These are phyloP conservation scores for Elymnias hypermnestra DNA, from an alignment of 1,140 invertebrate genomes.

Conservation along the genomic window DNA sequence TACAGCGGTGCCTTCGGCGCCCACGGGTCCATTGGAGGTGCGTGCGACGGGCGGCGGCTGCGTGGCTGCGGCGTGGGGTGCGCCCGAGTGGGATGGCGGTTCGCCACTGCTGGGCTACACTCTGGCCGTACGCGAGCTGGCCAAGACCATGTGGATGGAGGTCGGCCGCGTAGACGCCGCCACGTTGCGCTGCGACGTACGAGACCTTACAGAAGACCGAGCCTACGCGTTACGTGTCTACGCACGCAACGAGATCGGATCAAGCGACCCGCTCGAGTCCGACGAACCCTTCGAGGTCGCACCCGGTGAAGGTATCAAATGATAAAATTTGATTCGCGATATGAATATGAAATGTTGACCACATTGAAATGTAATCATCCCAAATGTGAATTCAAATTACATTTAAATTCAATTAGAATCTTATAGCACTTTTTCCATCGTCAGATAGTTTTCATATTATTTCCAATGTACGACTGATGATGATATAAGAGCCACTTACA, in stretches of 20 bases:
- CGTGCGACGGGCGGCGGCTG: slow-evolving; percentile 88
- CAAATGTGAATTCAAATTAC: too few relatives aligned
- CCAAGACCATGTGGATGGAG: slow-evolving; percentile 97
- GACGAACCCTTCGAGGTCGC: slow-evolving; percentile 93
- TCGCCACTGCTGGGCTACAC: slow-evolving; percentile 93
- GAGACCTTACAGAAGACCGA: slow-evolving; percentile 92
- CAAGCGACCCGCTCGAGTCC: slow-evolving; percentile 94
- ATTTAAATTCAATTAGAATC: too few relatives aligned
- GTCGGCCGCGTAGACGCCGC: slow-evolving; percentile 90
- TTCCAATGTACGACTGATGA: too few relatives aligned
- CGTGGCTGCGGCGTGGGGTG: slow-evolving; percentile 93
- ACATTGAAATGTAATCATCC: too few relatives aligned
- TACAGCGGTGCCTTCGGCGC: slow-evolving; percentile 92
- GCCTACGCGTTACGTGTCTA: slow-evolving; percentile 94
- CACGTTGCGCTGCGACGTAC: slow-evolving; percentile 88
- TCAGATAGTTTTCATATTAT: too few relatives aligned
- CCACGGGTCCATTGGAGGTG: slow-evolving; percentile 92
- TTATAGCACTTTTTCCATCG: too few relatives aligned
- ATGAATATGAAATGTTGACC: too few relatives aligned
- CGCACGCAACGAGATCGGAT: slow-evolving; percentile 95
- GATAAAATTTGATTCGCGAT: too few relatives aligned
- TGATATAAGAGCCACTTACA: too few relatives aligned
- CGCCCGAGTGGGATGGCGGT: slow-evolving; percentile 95
- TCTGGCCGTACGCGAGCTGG: slow-evolving; percentile 93
- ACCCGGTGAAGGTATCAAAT: slow-evolving; percentile 83